These are phyloP conservation scores for Smittia aterrima DNA, from an alignment of 2,888 invertebrate species.

Conservation along the genomic window DNA sequence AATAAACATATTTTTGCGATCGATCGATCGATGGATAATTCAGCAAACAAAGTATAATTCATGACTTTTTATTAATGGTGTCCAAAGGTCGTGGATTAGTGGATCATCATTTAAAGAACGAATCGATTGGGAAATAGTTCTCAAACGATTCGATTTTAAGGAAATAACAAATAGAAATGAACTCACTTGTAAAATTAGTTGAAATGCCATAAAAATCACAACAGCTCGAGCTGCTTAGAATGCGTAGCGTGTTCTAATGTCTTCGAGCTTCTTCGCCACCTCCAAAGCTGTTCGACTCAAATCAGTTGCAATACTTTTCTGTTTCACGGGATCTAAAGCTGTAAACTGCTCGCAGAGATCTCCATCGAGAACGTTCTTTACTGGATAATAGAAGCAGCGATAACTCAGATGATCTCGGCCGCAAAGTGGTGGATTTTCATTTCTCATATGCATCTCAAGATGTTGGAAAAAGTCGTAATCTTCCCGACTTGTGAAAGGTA, in stretches of 20 bases:
- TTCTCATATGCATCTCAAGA: slow-evolving; percentile 99
- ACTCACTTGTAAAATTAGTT: background rate
- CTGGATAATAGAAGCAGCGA: slow-evolving; percentile 95
- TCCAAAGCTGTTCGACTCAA: slow-evolving; percentile 94
- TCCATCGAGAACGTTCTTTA: slow-evolving; percentile 98
- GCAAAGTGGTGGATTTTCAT: slow-evolving; percentile 93
- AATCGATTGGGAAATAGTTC: background rate
- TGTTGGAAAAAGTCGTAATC: slow-evolving; percentile 99
- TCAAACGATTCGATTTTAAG: background rate
- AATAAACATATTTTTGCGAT: too few relatives aligned
- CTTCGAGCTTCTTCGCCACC: slow-evolving; percentile 97
- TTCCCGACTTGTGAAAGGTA: slow-evolving; percentile 93
- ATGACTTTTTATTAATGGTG: background rate
- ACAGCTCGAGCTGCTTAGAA: slow-evolving; percentile 65
- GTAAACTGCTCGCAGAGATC: slow-evolving; percentile 99
- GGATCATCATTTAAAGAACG: slow-evolving; percentile 32
- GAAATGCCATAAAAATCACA: slow-evolving; percentile 8
- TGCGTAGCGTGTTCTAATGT: slow-evolving; percentile 96
- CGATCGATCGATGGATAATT: too few relatives aligned
- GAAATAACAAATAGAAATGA: background rate
- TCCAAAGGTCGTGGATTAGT: slow-evolving; percentile 25
- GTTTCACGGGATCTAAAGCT: slow-evolving; percentile 88
- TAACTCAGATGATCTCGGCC: slow-evolving; percentile 97
- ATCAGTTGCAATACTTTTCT: slow-evolving; percentile 92
- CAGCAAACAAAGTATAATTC: slow-evolving; percentile 7